These are phyloP conservation scores for Heliconius cydno DNA, from an alignment of 2,888 invertebrate genomes.

Conservation along the genomic window DNA sequence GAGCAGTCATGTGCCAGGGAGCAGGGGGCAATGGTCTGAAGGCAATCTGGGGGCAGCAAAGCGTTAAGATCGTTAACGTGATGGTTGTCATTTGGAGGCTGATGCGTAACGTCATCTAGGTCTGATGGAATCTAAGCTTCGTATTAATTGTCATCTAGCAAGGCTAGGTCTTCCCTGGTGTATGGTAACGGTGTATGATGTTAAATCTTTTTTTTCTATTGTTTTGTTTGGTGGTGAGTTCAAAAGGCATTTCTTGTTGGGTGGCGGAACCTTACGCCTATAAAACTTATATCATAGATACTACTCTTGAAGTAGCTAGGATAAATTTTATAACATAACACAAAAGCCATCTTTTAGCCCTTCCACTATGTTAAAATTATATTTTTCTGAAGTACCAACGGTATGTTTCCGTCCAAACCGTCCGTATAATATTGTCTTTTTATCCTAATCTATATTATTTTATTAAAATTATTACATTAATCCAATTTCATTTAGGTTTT, in stretches of 20 bases:
- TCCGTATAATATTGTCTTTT: no score
- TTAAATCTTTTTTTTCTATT: not conserved
- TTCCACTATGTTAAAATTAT: no score
- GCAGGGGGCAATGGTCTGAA: conserved; percentile 79
- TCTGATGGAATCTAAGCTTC: conserved; percentile 41
- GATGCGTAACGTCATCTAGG: conserved; percentile 54
- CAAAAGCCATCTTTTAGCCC: no score
- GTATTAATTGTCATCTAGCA: conserved; percentile 29
- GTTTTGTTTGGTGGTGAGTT: not conserved
- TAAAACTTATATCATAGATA: no score
- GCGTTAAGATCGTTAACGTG: conserved; percentile 81
- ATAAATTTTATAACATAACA: no score
- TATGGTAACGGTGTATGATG: not conserved
- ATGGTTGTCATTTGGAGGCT: conserved; percentile 70
- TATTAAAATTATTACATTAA: not conserved
- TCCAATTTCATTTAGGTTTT: not conserved
- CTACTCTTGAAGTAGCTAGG: no score
- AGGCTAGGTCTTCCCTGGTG: not conserved
- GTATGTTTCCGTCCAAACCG: no score
- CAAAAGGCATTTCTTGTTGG: not conserved
- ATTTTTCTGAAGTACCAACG: not conserved
- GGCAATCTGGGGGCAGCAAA: conserved; percentile 80
- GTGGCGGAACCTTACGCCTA: not conserved
- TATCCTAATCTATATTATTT: no score
- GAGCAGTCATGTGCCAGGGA: conserved; percentile 76